These are phyloP conservation scores for Alsophila aescularia DNA, from an alignment of 2,888 invertebrate genomes.

Conservation along the genomic window DNA sequence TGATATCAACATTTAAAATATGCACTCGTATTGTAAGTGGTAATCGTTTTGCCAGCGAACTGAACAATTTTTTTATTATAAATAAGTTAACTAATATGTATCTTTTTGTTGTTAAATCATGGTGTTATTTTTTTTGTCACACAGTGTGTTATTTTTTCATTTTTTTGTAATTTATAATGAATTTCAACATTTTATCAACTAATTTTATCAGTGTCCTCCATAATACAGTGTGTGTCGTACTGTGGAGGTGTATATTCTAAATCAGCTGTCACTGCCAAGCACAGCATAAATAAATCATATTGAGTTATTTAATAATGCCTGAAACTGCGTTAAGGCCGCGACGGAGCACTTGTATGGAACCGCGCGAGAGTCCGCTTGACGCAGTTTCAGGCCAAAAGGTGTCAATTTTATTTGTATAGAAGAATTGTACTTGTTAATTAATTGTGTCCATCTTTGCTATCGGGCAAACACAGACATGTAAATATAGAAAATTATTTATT, in stretches of 20 bases:
- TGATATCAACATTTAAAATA: slow-evolving; percentile 21
- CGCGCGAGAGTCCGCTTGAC: too few species aligned
- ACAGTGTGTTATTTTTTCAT: too few species aligned
- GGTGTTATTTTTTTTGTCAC: not conserved
- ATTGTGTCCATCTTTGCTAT: not conserved
- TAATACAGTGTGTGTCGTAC: too few species aligned
- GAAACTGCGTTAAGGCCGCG: too few species aligned
- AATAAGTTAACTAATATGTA: too few species aligned
- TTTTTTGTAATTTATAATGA: not conserved
- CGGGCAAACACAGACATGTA: not conserved
- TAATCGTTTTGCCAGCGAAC: not conserved
- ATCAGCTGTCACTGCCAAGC: slow-evolving; percentile 13
- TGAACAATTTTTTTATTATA: not conserved
- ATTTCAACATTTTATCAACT: too few species aligned
- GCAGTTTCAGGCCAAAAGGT: not conserved
- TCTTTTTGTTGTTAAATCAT: not conserved
- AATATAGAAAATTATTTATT: not conserved
- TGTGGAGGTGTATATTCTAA: too few species aligned
- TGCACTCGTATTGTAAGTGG: not conserved
- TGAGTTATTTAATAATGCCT: too few species aligned
- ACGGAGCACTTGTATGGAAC: too few species aligned
- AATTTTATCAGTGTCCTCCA: too few species aligned
- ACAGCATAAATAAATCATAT: not conserved
- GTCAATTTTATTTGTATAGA: slow-evolving; percentile 3
- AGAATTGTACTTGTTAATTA: slow-evolving; percentile 1